Conservation (phyloP, 2,797 vertebrate genomes). For the Sebastiscus tertius region DNA sequence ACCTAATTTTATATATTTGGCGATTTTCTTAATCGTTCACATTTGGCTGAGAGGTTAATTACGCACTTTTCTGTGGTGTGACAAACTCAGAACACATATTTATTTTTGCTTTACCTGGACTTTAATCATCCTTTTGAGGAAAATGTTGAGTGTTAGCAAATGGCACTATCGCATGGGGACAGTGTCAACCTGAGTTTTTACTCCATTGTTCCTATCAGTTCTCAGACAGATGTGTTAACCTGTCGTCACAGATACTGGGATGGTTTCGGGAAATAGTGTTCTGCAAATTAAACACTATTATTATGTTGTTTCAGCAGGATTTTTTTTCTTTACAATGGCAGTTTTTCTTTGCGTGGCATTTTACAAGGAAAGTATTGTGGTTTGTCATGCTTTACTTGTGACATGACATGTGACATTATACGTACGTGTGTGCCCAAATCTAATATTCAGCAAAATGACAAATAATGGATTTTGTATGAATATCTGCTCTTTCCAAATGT, state of each 20-base stretch:
- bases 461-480: not conserved
- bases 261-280: not conserved
- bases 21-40: no score
- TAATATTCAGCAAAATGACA: not conserved
- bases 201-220: not conserved
- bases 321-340: not conserved
- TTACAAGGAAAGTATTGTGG: not conserved
- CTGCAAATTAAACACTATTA: not conserved
- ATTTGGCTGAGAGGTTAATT: no score
- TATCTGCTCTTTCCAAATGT: not conserved
- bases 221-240: no score
- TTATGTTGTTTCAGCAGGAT: not conserved
- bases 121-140: not conserved
- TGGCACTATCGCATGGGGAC: not conserved
- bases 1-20: no score
- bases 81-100: no score
- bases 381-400: not conserved
- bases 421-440: not conserved
- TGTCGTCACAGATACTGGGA: not conserved
- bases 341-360: not conserved
- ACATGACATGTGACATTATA: not conserved
- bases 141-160: not conserved
- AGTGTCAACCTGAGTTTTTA: not conserved
- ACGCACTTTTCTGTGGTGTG: no score
- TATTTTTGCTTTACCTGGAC: no score